Percentiles rank a stretch among this genome's conserved stretches.
phyloP scores from a whole-genome alignment of 2,888 invertebrate species.

The Limenitis camilla region DNA sequence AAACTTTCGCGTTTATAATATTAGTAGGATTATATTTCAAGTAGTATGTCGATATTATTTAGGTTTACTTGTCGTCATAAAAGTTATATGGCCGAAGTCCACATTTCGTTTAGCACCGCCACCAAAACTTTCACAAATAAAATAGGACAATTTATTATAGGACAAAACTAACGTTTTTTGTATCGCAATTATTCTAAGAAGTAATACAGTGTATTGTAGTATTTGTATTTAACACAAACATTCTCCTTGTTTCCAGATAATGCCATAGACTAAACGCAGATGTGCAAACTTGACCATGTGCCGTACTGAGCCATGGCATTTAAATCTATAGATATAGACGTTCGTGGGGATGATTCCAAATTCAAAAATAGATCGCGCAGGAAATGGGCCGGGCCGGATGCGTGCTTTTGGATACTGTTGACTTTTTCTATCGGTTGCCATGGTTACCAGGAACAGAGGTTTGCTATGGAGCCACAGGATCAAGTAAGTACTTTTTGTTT shows the following conservation, averaged over 20 bases:
- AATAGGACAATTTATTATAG: too few relatives aligned
- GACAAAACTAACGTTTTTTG: background rate
- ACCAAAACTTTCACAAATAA: too few relatives aligned
- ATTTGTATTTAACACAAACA: background rate
- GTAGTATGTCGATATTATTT: too few relatives aligned
- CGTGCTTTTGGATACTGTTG: slow-evolving; percentile 49
- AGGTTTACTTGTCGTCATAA: too few relatives aligned
- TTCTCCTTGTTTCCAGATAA: slow-evolving; percentile 25
- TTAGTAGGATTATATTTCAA: too few relatives aligned
- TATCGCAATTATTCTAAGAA: background rate
- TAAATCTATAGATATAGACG: slow-evolving; percentile 45
- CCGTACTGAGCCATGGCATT: slow-evolving; percentile 53
- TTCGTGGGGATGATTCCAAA: slow-evolving; percentile 47
- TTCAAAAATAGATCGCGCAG: slow-evolving; percentile 55
- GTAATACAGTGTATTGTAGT: too few relatives aligned
- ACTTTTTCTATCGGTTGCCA: slow-evolving; percentile 48
- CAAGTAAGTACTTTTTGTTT: slow-evolving; percentile 41
- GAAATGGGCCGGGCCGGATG: slow-evolving; percentile 46
- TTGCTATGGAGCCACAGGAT: slow-evolving; percentile 39
- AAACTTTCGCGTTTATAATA: too few relatives aligned
- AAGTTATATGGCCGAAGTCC: too few relatives aligned
- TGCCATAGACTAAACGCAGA: slow-evolving; percentile 22
- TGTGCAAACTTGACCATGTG: slow-evolving; percentile 18
- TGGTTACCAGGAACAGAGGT: slow-evolving; percentile 77
- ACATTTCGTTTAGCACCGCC: too few relatives aligned